These are phyloP conservation scores for Kryptopterus vitreolus DNA, from an alignment of 2,797 vertebrate species.

Conservation along the genomic window DNA sequence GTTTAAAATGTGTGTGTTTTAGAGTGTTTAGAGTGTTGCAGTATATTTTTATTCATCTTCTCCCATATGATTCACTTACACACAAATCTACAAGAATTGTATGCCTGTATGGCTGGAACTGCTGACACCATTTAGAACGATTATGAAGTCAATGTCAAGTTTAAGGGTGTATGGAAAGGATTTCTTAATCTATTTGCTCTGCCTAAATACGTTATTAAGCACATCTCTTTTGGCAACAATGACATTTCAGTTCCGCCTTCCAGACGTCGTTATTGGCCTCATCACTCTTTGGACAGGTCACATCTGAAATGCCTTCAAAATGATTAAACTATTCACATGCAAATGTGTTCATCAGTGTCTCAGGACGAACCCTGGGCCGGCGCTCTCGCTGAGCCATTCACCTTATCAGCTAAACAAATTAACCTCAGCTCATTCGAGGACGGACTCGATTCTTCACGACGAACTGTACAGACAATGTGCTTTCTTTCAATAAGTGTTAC, in stretches of 20 bases:
- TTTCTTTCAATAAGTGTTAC: not conserved
- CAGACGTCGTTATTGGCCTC: constrained; percentile 28
- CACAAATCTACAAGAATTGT: not conserved
- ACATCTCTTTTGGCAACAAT: not conserved
- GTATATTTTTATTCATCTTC: not conserved
- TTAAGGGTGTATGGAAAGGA: not conserved
- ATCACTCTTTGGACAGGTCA: constrained; percentile 66
- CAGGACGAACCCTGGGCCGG: constrained; percentile 51
- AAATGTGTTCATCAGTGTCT: constrained; percentile 72
- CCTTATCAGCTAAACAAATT: constrained; percentile 63
- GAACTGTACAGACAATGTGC: not conserved
- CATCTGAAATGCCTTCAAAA: constrained; percentile 65
- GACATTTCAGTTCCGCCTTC: constrained; percentile 6
- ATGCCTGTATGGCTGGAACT: not conserved
- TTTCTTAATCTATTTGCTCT: not conserved
- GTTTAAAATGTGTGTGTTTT: too few species aligned
- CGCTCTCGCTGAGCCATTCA: constrained; percentile 57
- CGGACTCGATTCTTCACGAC: constrained; percentile 19
- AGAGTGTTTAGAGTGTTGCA: too few species aligned
- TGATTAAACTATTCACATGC: constrained; percentile 71
- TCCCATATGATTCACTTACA: not conserved
- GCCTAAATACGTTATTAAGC: not conserved
- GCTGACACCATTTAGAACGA: not conserved
- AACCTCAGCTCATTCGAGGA: constrained; percentile 63
- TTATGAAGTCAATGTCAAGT: not conserved